These are phyloP conservation scores for Spea multiplicata DNA, from an alignment of 2,113 vertebrate genomes.

Conservation along the genomic window DNA sequence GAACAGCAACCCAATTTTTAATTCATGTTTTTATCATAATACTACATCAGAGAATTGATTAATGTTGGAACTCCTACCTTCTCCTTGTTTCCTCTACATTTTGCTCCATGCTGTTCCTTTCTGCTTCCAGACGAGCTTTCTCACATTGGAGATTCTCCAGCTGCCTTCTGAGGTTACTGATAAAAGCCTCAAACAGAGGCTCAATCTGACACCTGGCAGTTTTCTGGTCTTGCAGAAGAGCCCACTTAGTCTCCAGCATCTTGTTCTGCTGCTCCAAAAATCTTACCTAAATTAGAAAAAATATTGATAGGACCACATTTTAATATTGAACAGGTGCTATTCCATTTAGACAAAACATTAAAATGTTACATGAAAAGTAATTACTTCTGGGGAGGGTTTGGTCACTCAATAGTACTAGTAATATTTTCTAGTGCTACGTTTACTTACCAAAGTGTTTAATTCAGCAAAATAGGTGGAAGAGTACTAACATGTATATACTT, in stretches of 20 bases:
- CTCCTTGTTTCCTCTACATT: constrained; percentile 90
- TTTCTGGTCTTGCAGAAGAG: constrained; percentile 78
- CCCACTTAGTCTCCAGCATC: constrained; percentile 85
- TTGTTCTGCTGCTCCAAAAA: constrained; percentile 59
- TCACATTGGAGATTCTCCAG: constrained; percentile 76
- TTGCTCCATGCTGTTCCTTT: constrained; percentile 84
- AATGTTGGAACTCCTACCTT: constrained; percentile 69
- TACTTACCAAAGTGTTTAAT: too few relatives aligned
- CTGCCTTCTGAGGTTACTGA: constrained; percentile 79
- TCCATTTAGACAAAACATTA: too few relatives aligned
- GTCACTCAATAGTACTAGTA: too few relatives aligned
- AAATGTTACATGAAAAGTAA: too few relatives aligned
- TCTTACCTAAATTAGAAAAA: constrained; percentile 69
- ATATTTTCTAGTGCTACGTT: too few relatives aligned
- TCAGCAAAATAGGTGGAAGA: background rate
- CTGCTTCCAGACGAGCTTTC: constrained; percentile 80
- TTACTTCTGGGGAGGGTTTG: too few relatives aligned
- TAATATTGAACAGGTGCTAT: background rate
- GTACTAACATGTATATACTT: too few relatives aligned
- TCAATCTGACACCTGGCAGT: constrained; percentile 72
- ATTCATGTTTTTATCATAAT: background rate
- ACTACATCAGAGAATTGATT: background rate
- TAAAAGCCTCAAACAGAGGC: constrained; percentile 80
- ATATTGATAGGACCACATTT: background rate
- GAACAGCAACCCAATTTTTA: background rate